These are phyloP conservation scores for Caretta caretta DNA, from an alignment of 2,113 vertebrate species.

Conservation along the genomic window DNA sequence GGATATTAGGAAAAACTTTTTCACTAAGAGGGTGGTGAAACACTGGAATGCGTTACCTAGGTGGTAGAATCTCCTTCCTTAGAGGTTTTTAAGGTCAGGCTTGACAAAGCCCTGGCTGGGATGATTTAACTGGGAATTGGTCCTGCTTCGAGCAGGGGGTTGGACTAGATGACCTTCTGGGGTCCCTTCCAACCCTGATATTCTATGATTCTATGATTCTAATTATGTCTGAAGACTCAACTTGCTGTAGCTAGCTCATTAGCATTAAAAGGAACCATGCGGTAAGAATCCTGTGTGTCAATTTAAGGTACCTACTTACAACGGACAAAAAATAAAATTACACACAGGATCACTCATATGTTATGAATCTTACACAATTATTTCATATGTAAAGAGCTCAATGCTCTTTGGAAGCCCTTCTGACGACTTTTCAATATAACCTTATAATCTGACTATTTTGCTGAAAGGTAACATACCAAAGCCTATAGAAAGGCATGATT, in stretches of 20 bases:
- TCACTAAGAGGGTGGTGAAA: too few relatives aligned
- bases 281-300: not conserved
- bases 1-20: too few relatives aligned
- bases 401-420: not conserved
- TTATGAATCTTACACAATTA: not conserved
- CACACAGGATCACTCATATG: not conserved
- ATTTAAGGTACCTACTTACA: not conserved
- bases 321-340: not conserved
- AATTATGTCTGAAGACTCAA: not conserved
- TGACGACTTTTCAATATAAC: not conserved
- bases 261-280: constrained; percentile 4
- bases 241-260: constrained; percentile 16
- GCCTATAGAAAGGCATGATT: not conserved
- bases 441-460: not conserved
- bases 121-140: too few relatives aligned
- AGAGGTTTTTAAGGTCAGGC: too few relatives aligned
- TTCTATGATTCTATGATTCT: too few relatives aligned
- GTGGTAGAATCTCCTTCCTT: too few relatives aligned
- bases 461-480: not conserved
- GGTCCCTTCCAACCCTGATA: too few relatives aligned
- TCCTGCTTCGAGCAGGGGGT: too few relatives aligned
- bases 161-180: too few relatives aligned
- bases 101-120: too few relatives aligned
- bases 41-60: too few relatives aligned
- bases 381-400: not conserved